A percentile compares a stretch with the other conserved stretches of the same genome.
phyloP scores from a whole-genome alignment of 23 tunicate genomes.

The Phallusia fumigata region DNA sequence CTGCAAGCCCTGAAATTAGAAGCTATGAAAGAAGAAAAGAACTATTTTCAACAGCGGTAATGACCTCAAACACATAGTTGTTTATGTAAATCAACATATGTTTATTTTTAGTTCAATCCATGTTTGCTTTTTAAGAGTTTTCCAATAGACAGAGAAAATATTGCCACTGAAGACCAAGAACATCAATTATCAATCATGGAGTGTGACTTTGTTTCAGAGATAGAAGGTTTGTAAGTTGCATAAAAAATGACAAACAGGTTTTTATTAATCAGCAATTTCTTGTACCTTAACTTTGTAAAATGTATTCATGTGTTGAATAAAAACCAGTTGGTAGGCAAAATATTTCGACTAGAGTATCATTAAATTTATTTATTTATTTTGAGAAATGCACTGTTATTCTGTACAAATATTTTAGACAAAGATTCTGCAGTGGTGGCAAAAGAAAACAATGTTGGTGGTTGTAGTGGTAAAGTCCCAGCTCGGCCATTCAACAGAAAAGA shows the following conservation, averaged over 20 bases:
- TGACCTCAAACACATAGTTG: no score
- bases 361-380: neutral
- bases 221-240: neutral
- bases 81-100: neutral
- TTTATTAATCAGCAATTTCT: no score
- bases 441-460: neutral
- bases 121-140: neutral
- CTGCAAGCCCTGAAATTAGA: conserved; percentile 72
- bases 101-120: neutral
- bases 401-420: neutral
- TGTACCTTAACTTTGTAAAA: no score
- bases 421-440: neutral
- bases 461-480: neutral
- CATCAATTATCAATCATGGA: neutral
- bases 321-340: no score
- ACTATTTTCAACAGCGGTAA: conserved; percentile 17
- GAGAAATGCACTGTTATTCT: neutral
- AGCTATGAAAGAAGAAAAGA: conserved; percentile 60
- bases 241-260: no score
- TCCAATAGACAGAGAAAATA: neutral
- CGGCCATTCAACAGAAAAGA: conserved; percentile 47
- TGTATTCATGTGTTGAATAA: no score
- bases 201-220: neutral
- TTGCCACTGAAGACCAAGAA: neutral
- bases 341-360: no score